Conservation (phyloP, 2,888 invertebrate genomes). For the Pristionchus exspectatus region DNA sequence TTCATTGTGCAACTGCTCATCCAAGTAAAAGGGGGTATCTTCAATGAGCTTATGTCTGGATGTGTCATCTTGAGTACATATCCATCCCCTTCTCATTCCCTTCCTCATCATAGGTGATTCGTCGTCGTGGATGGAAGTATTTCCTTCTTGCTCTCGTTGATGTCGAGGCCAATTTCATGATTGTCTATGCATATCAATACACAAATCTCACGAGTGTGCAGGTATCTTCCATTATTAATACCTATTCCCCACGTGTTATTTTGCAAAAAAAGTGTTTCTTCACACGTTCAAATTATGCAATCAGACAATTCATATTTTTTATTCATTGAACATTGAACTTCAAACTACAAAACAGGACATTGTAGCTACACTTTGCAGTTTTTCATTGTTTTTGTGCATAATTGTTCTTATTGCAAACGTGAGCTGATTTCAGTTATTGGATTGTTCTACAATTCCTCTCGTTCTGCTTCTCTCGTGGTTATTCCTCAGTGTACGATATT, state of each 20-base stretch:
- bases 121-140: conserved; percentile 87
- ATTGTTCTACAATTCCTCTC: conserved; percentile 90
- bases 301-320: too few species aligned
- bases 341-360: too few species aligned
- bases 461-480: conserved; percentile 88
- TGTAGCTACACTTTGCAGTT: too few species aligned
- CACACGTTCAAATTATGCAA: too few species aligned
- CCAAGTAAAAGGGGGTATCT: not conserved
- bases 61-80: not conserved
- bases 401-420: not conserved
- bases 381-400: too few species aligned
- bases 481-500: conserved; percentile 86
- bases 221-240: conserved; percentile 79
- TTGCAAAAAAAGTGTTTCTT: not conserved
- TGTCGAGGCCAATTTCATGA: conserved; percentile 90
- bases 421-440: conserved; percentile 85
- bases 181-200: conserved; percentile 88
- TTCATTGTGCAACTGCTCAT: not conserved
- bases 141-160: conserved; percentile 88
- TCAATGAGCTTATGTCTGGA: not conserved
- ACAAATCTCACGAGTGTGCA: conserved; percentile 87
- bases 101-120: conserved; percentile 83
- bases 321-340: too few species aligned
- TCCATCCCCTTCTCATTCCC: not conserved
- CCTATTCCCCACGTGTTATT: not conserved